A percentile compares a stretch with the other conserved stretches of the same genome.
These are phyloP conservation scores for Serinus canaria DNA, from an alignment of 2,113 vertebrate genomes.

Conservation along the genomic window DNA sequence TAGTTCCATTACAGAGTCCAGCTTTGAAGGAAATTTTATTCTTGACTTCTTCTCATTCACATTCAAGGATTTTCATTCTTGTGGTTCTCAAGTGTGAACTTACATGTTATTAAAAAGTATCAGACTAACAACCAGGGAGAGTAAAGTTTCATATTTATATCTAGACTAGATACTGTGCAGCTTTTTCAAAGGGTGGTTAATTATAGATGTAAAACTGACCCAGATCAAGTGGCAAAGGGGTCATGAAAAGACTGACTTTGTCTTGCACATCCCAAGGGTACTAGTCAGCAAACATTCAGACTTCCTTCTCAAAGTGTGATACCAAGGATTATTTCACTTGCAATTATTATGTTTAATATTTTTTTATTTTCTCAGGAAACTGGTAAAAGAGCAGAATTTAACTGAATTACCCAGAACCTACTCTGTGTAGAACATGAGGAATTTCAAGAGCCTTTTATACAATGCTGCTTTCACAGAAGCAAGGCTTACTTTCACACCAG, in stretches of 20 bases:
- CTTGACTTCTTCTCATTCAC: neutral
- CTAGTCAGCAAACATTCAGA: neutral
- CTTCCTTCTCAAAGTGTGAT: neutral
- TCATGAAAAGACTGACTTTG: neutral
- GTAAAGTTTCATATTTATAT: neutral
- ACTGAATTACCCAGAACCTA: neutral
- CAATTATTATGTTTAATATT: neutral
- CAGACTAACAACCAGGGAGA: neutral
- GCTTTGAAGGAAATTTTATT: neutral
- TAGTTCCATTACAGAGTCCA: neutral
- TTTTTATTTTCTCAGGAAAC: neutral
- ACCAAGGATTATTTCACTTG: neutral
- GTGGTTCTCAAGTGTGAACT: neutral
- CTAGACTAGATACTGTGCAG: neutral
- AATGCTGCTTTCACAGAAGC: neutral
- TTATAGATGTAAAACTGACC: neutral
- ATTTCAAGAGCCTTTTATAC: neutral
- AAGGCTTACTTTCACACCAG: neutral
- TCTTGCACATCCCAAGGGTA: neutral
- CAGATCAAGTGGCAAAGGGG: neutral
- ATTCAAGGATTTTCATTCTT: neutral
- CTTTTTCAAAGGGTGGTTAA: neutral
- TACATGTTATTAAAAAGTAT: neutral
- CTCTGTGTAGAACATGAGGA: neutral
- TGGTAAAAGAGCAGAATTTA: neutral